phyloP scores from a whole-genome alignment of 37 sponge, comb jelly and placozoan genomes.

The Aphrocallistes beatrix region DNA sequence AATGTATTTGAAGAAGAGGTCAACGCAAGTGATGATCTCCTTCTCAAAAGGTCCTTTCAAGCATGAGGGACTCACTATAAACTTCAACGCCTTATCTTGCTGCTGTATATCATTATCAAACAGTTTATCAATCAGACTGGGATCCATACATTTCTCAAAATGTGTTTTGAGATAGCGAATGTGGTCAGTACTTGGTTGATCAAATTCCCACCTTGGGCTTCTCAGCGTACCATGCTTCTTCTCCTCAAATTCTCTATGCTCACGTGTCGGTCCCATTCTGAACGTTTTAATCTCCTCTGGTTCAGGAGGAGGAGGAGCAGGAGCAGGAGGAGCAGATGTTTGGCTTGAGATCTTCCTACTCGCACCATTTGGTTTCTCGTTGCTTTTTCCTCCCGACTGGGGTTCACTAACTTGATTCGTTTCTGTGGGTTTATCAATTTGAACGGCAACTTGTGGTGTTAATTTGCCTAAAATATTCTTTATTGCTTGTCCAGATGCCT shows the following conservation, averaged over 20 bases:
- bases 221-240: background rate
- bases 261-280: background rate
- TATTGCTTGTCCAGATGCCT: background rate
- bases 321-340: constrained; percentile 2
- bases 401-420: background rate
- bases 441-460: background rate
- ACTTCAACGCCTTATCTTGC: constrained; percentile 42
- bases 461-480: background rate
- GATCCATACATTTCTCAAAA: constrained; percentile 55
- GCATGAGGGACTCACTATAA: background rate
- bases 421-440: background rate
- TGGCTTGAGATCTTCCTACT: background rate
- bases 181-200: constrained; percentile 65
- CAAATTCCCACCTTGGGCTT: constrained; percentile 54
- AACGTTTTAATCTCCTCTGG: constrained; percentile 12
- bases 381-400: background rate
- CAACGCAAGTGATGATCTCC: constrained; percentile 42
- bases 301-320: background rate
- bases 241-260: background rate
- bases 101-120: constrained; percentile 84
- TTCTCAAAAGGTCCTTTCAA: constrained; percentile 26
- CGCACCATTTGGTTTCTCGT: background rate
- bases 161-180: constrained; percentile 79
- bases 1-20: constrained; percentile 69
- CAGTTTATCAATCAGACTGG: constrained; percentile 43